Evolutionary conservation across 2,797 vertebrate genomes (phyloP).

Genomic region (Paramormyrops hopkinsi): DNA sequence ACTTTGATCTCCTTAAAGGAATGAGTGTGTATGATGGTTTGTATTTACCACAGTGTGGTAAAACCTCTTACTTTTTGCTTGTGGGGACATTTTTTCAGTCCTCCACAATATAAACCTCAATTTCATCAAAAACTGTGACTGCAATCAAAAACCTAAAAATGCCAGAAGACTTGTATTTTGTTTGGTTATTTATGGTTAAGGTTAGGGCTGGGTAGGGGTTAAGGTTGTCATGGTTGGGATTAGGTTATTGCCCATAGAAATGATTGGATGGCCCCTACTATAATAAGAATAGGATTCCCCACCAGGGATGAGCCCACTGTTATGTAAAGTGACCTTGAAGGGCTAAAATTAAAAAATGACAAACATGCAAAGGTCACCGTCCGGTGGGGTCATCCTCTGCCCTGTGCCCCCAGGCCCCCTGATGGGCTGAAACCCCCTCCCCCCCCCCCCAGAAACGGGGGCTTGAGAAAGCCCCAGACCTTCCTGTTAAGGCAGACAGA

Average conservation of each 20-base stretch:
- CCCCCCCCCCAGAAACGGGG: slow-evolving; percentile 51
- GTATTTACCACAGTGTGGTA: neutral
- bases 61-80: neutral
- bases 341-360: slow-evolving; percentile 41
- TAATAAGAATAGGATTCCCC: slow-evolving; percentile 34
- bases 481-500: neutral
- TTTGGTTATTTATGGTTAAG: neutral
- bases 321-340: slow-evolving; percentile 44
- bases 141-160: neutral
- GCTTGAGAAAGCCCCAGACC: neutral
- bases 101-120: neutral
- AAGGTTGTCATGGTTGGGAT: neutral
- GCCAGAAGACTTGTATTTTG: neutral
- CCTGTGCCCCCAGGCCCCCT: slow-evolving; percentile 47
- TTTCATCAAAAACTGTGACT: neutral
- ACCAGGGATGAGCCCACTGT: slow-evolving; percentile 28
- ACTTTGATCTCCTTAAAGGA: neutral
- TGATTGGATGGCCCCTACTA: neutral
- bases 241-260: neutral
- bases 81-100: neutral
- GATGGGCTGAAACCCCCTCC: slow-evolving; percentile 29
- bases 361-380: slow-evolving; percentile 32
- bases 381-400: neutral
- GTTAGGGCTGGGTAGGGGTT: neutral
- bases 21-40: neutral